Evolutionary conservation across 2,113 vertebrate genomes (phyloP).

Genomic region (Cheilinus undulatus): DNA sequence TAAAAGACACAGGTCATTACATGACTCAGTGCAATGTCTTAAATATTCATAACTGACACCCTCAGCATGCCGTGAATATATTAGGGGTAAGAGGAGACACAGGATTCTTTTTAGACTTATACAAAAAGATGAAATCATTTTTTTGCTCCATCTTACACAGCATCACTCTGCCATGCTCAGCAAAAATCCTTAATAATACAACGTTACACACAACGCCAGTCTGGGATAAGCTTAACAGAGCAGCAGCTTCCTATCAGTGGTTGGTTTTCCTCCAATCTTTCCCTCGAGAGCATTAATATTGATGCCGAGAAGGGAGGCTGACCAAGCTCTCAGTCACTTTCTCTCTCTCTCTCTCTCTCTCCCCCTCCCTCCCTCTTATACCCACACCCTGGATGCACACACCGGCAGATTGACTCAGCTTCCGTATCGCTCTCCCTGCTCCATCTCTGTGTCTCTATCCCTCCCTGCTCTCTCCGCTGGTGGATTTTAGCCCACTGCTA

Average conservation of each 20-base stretch:
- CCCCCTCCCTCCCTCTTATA: slow-evolving; percentile 74
- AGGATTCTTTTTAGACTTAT: background rate
- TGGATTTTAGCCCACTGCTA: slow-evolving; percentile 67
- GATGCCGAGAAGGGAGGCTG: slow-evolving; percentile 65
- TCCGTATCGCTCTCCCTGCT: slow-evolving; percentile 61
- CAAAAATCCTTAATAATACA: slow-evolving; percentile 15
- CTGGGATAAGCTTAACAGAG: background rate
- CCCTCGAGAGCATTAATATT: slow-evolving; percentile 69
- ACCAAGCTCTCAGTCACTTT: slow-evolving; percentile 62
- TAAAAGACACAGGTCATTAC: background rate
- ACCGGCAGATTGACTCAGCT: slow-evolving; percentile 71
- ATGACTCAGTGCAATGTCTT: background rate
- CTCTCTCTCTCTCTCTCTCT: slow-evolving; percentile 39
- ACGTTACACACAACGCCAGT: background rate
- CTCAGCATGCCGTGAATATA: background rate
- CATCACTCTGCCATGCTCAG: slow-evolving; percentile 21
- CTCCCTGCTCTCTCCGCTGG: slow-evolving; percentile 44
- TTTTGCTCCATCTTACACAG: background rate
- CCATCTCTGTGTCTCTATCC: slow-evolving; percentile 54
- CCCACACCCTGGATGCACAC: slow-evolving; percentile 77
- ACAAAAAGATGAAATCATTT: no score
- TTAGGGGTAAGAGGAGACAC: background rate
- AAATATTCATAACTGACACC: background rate
- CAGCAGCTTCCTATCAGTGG: slow-evolving; percentile 37
- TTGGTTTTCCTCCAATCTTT: slow-evolving; percentile 31